Percentiles rank a stretch among this genome's conserved stretches.
Evolutionary conservation across 2,113 vertebrate genomes (phyloP).

Genomic region (Malaclemys terrapin): DNA sequence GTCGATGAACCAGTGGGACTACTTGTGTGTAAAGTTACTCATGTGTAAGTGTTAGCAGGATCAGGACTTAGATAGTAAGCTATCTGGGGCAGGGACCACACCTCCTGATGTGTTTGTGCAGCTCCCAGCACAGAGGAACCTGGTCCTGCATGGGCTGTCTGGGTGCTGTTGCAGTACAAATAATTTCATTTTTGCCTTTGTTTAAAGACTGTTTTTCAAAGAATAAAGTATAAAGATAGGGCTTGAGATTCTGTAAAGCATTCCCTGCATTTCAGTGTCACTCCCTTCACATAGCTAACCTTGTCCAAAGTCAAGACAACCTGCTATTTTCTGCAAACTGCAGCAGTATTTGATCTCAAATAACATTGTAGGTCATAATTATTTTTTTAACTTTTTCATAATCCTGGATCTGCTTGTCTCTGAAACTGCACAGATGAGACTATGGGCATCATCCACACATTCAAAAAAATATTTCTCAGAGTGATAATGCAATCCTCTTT

Average conservation of each 20-base stretch:
- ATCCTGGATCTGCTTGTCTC: neutral
- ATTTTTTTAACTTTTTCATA: neutral
- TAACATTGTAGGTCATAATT: neutral
- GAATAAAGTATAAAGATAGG: neutral
- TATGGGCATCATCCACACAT: neutral
- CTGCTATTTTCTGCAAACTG: neutral
- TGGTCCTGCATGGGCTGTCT: neutral
- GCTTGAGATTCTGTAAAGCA: neutral
- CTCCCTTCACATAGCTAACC: neutral
- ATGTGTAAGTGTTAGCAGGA: neutral
- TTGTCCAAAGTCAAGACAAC: neutral
- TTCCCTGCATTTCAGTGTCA: neutral
- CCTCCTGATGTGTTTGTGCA: neutral
- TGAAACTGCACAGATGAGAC: fast-evolving
- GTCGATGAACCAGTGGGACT: neutral
- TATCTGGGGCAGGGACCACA: neutral
- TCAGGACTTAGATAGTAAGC: neutral
- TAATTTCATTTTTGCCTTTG: neutral
- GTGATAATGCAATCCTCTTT: neutral
- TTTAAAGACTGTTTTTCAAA: neutral
- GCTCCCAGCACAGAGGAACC: neutral
- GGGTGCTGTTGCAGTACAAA: neutral
- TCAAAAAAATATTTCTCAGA: neutral
- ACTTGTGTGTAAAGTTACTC: neutral
- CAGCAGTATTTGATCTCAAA: neutral